These are phyloP conservation scores for Pleuronectes platessa DNA, from an alignment of 2,113 vertebrate species.

Conservation along the genomic window DNA sequence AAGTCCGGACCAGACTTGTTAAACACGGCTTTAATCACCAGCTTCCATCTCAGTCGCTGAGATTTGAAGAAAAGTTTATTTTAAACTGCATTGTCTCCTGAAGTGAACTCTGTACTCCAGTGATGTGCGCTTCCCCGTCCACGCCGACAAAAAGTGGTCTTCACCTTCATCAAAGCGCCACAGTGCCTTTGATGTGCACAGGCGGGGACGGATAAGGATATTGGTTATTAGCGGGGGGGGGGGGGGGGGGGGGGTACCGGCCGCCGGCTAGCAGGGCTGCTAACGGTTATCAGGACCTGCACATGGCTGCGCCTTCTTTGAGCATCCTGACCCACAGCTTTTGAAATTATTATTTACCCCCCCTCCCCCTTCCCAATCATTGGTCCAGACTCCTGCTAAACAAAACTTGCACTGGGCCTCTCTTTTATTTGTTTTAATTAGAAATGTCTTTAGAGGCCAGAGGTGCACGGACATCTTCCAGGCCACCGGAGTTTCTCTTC, in stretches of 20 bases:
- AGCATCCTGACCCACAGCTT: constrained; percentile 26
- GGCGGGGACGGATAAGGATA: constrained; percentile 33
- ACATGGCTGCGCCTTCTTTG: constrained; percentile 1
- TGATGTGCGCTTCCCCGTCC: constrained; percentile 6
- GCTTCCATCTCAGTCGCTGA: constrained; percentile 1
- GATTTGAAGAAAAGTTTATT: not conserved
- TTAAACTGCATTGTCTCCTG: constrained; percentile 12
- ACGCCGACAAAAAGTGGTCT: constrained; percentile 41
- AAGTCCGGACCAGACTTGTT: not conserved
- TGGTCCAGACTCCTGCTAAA: too few relatives aligned
- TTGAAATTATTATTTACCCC: not conserved
- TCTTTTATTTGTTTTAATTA: not conserved
- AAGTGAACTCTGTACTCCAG: constrained; percentile 25
- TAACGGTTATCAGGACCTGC: constrained; percentile 11
- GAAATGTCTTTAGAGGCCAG: not conserved
- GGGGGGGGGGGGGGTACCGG: constrained; percentile 11
- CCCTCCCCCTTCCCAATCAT: not conserved
- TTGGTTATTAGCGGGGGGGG: constrained; percentile 14
- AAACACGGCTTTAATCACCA: constrained; percentile 11
- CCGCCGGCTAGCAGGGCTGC: constrained; percentile 32
- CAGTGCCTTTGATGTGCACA: constrained; percentile 53
- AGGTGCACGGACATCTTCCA: not conserved
- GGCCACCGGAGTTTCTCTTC: not conserved
- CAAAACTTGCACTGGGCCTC: constrained; percentile 32
- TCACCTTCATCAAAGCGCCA: constrained; percentile 51